A percentile compares a stretch with the other conserved stretches of the same genome.
These are phyloP conservation scores for Acronicta psi DNA, from an alignment of 2,888 invertebrate genomes.

Conservation along the genomic window DNA sequence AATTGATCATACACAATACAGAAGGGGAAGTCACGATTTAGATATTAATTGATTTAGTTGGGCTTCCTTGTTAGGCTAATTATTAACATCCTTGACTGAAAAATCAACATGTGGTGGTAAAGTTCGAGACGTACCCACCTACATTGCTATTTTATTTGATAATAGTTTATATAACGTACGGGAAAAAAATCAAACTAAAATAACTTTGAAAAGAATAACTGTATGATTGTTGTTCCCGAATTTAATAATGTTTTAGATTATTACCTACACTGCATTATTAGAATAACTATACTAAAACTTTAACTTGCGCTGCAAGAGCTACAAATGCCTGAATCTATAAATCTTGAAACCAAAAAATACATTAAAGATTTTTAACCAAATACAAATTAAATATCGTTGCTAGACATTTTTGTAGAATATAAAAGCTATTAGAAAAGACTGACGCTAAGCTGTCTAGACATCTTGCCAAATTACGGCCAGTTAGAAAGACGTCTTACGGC, in stretches of 20 bases:
- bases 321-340: no score
- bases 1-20: constrained; percentile 38
- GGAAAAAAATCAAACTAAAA: no score
- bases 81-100: constrained; percentile 24
- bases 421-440: constrained; percentile 49
- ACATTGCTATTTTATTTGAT: no score
- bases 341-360: no score
- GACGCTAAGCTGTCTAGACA: constrained; percentile 52
- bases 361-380: constrained; percentile 6
- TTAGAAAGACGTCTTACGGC: constrained; percentile 31
- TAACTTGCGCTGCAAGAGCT: no score
- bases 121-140: constrained; percentile 9
- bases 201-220: no score
- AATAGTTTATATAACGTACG: no score
- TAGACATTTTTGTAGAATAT: constrained; percentile 42
- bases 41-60: constrained; percentile 35
- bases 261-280: no score
- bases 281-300: no score
- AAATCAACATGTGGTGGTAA: constrained; percentile 12
- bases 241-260: no score
- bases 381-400: constrained; percentile 22
- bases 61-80: constrained; percentile 29
- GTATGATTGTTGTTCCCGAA: no score
- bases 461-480: constrained; percentile 45
- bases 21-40: constrained; percentile 49